Percentiles rank a stretch among this genome's conserved stretches.
phyloP scores from a whole-genome alignment of 1,140 invertebrate genomes.

The Trichoplusia ni region DNA sequence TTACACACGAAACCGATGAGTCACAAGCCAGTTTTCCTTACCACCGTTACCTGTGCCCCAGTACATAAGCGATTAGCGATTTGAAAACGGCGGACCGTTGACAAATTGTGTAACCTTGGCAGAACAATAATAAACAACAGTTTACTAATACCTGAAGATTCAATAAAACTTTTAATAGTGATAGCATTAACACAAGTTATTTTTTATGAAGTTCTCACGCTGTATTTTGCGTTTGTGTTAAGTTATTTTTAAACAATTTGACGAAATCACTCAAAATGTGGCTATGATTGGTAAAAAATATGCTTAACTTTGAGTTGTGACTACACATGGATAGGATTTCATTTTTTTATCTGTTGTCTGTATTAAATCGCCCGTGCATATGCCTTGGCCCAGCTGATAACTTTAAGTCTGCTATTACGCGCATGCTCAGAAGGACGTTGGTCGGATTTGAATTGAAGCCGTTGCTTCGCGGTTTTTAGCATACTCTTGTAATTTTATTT shows the following conservation, averaged over 20 bases:
- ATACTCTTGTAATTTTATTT: background rate
- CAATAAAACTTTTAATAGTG: no score
- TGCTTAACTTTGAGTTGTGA: no score
- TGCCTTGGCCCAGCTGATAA: constrained; percentile 29
- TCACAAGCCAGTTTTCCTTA: constrained; percentile 64
- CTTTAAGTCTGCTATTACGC: constrained; percentile 35
- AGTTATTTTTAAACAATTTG: no score
- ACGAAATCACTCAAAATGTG: no score
- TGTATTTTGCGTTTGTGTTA: no score
- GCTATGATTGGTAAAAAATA: no score
- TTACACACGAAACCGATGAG: constrained; percentile 46
- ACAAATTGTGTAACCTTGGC: background rate
- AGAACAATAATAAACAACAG: no score
- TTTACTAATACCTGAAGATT: no score
- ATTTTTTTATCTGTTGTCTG: background rate
- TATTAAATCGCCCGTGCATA: constrained; percentile 2
- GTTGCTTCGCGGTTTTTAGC: constrained; percentile 16
- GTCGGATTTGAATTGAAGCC: constrained; percentile 27
- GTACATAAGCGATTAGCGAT: constrained; percentile 2
- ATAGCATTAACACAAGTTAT: no score
- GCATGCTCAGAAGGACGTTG: constrained; percentile 27
- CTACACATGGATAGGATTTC: no score
- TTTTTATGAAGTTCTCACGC: no score
- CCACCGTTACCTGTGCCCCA: constrained; percentile 49
- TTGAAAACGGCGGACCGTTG: background rate